Evolutionary conservation across 2,888 invertebrate genomes (phyloP).

Genomic region (Tetragonula carbonaria): DNA sequence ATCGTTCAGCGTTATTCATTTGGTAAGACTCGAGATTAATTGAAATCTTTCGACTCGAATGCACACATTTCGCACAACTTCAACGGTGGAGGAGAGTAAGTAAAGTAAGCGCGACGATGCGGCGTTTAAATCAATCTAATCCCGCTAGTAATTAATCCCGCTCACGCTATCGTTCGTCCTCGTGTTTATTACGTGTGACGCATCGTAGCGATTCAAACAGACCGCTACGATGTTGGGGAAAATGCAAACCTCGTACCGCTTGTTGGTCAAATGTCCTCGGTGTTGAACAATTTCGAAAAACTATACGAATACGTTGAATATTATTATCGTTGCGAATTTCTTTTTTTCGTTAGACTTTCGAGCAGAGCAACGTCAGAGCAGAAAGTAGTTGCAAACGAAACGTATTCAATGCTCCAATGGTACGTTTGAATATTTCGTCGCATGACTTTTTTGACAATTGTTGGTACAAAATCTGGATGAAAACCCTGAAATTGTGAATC

Average conservation of each 20-base stretch:
- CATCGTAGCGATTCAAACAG: neutral
- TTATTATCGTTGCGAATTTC: too few species aligned
- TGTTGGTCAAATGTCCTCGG: too few species aligned
- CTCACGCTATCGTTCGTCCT: constrained; percentile 36
- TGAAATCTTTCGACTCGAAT: neutral
- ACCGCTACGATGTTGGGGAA: constrained; percentile 4
- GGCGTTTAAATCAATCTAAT: constrained; percentile 50
- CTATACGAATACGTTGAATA: neutral
- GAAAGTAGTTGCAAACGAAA: too few species aligned
- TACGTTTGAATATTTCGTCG: too few species aligned
- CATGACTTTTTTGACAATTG: too few species aligned
- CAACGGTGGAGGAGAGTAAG: neutral
- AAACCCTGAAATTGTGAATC: too few species aligned
- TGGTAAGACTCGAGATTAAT: neutral
- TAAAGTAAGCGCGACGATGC: constrained; percentile 1
- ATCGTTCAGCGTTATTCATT: neutral
- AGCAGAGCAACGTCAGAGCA: too few species aligned
- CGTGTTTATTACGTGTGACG: constrained; percentile 49
- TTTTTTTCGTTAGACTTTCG: too few species aligned
- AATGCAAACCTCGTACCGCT: neutral
- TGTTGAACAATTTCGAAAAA: neutral
- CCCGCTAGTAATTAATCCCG: constrained; percentile 46
- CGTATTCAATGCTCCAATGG: too few species aligned
- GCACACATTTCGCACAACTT: neutral
- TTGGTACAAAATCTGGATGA: too few species aligned